Evolutionary conservation across 53 echinoderm and acorn worm species (phyloP).

Genomic region (Echinarachnius parma): DNA sequence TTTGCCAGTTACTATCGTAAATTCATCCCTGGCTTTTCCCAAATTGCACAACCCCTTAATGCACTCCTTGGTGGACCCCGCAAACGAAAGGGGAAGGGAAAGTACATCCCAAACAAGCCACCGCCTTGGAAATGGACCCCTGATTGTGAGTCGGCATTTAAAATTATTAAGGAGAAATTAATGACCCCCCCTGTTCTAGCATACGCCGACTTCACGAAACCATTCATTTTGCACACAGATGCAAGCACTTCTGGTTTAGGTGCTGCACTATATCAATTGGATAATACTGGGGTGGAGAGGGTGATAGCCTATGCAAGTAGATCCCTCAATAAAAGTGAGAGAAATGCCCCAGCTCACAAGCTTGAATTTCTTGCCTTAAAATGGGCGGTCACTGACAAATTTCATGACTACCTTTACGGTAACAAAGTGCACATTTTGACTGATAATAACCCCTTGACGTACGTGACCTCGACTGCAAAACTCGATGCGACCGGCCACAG

Average conservation of each 20-base stretch:
- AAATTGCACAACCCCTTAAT: conserved; percentile 53
- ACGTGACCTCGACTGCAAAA: conserved; percentile 48
- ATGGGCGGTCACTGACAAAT: conserved; percentile 55
- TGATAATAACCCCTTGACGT: conserved; percentile 56
- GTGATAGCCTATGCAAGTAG: conserved; percentile 35
- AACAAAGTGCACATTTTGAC: conserved; percentile 43
- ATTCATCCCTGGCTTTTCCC: conserved; percentile 46
- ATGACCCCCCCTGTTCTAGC: conserved; percentile 8
- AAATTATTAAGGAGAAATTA: not conserved
- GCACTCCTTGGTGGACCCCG: conserved; percentile 38
- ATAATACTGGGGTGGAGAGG: conserved; percentile 19
- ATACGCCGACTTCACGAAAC: conserved; percentile 34
- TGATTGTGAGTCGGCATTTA: not conserved
- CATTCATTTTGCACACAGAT: conserved; percentile 34
- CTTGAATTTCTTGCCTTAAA: conserved; percentile 54
- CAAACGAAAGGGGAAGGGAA: not conserved
- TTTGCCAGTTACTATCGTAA: conserved; percentile 55
- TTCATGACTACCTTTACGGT: conserved; percentile 53
- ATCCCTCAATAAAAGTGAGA: conserved; percentile 18
- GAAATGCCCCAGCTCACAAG: conserved; percentile 41
- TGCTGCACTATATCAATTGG: conserved; percentile 25
- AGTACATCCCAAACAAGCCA: not conserved
- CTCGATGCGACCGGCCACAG: conserved; percentile 48
- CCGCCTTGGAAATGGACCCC: conserved; percentile 26
- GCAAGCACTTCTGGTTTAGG: conserved; percentile 38